Percentiles rank a stretch among this genome's conserved stretches.
These are phyloP conservation scores for Temnothorax longispinosus DNA, from an alignment of 1,140 invertebrate genomes.

Conservation along the genomic window DNA sequence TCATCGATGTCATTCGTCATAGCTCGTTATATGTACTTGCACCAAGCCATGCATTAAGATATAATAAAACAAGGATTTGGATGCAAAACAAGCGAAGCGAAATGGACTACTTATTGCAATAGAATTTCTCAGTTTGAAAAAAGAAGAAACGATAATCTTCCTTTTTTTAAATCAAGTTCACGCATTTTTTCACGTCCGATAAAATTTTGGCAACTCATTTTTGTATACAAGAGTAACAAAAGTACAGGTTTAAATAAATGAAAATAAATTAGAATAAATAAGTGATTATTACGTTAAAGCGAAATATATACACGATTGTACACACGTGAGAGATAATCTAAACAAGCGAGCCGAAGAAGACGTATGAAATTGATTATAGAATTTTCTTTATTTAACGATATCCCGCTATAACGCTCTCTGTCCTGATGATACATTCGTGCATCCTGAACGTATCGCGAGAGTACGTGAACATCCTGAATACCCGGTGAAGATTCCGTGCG, in stretches of 20 bases:
- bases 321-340: background rate
- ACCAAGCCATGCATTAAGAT: slow-evolving; percentile 17
- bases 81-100: slow-evolving; percentile 48
- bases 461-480: slow-evolving; percentile 63
- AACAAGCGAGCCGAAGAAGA: background rate
- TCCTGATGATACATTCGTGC: slow-evolving; percentile 39
- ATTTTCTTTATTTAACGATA: slow-evolving; percentile 1
- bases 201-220: background rate
- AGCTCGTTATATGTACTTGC: slow-evolving; percentile 55
- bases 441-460: slow-evolving; percentile 38
- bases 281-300: background rate
- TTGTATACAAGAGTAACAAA: background rate
- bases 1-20: slow-evolving; percentile 57
- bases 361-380: slow-evolving; percentile 41
- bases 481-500: slow-evolving; percentile 68
- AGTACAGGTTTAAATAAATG: background rate
- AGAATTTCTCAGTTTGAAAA: background rate
- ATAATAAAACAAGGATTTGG: background rate
- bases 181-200: background rate
- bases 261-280: background rate
- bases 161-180: background rate
- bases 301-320: background rate
- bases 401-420: slow-evolving; percentile 64
- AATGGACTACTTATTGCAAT: slow-evolving; percentile 18
- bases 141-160: background rate